Conservation (phyloP, 2,113 vertebrate genomes). For the Azemiops feae region DNA sequence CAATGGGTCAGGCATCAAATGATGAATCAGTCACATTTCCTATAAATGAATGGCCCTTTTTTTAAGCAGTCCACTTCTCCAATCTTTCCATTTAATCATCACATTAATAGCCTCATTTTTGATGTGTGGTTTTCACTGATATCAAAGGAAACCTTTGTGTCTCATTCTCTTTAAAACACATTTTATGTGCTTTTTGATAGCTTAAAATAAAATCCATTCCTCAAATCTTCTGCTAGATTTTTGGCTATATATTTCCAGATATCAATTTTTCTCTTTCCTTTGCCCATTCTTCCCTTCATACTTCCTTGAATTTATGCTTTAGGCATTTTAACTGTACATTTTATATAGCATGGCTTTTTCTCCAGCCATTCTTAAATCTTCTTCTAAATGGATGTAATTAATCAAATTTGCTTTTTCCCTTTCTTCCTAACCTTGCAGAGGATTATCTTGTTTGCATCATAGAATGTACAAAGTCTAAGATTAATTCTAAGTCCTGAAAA, state of each 20-base stretch:
- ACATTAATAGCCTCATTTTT: constrained; percentile 23
- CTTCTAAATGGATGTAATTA: neutral
- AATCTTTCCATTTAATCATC: constrained; percentile 23
- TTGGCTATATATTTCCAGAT: neutral
- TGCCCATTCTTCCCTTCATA: neutral
- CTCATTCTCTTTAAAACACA: constrained; percentile 5
- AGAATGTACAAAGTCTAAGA: constrained; percentile 14
- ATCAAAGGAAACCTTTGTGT: constrained; percentile 11
- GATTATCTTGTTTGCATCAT: constrained; percentile 17
- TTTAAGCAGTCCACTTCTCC: constrained; percentile 19
- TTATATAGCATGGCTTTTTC: neutral
- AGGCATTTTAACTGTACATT: constrained; percentile 19
- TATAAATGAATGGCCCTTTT: neutral
- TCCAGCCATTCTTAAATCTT: constrained; percentile 8
- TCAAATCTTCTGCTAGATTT: constrained; percentile 8
- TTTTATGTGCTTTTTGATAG: neutral
- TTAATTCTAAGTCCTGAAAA: neutral
- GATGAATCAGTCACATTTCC: constrained; percentile 3
- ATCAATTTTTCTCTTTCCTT: neutral
- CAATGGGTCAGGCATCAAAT: neutral
- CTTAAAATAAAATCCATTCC: constrained; percentile 26
- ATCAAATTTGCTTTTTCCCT: constrained; percentile 4
- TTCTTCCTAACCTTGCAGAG: neutral
- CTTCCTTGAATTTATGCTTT: neutral
- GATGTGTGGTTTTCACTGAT: constrained; percentile 37